phyloP scores from a whole-genome alignment of 2,888 invertebrate species.

The Ophion obscuratus region DNA sequence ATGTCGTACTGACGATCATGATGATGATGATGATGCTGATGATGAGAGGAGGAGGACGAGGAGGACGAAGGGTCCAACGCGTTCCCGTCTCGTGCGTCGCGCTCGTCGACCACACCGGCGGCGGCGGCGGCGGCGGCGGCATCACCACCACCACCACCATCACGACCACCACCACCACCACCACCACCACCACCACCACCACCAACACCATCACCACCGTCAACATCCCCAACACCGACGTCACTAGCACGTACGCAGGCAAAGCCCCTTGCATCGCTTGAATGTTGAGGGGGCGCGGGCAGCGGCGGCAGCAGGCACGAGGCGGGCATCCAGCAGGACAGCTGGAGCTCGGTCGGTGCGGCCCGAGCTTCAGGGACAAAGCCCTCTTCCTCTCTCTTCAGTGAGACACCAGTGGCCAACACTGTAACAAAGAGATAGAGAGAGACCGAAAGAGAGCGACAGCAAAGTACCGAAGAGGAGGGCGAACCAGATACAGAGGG shows the following conservation, averaged over 20 bases:
- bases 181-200: constrained; percentile 47
- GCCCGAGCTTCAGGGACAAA: constrained; percentile 76
- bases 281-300: constrained; percentile 70
- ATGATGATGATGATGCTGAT: constrained; percentile 36
- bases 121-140: constrained; percentile 26
- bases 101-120: constrained; percentile 32
- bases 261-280: constrained; percentile 73
- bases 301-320: constrained; percentile 64
- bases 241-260: constrained; percentile 65
- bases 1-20: constrained; percentile 72
- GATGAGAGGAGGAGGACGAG: constrained; percentile 63
- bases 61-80: constrained; percentile 41
- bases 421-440: constrained; percentile 73
- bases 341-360: constrained; percentile 74
- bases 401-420: constrained; percentile 79
- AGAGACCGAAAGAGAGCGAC: constrained; percentile 65
- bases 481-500: constrained; percentile 40
- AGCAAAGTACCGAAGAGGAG: constrained; percentile 61
- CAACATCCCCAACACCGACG: constrained; percentile 39
- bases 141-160: too few species aligned
- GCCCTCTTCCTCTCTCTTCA: constrained; percentile 80
- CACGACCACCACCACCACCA: too few species aligned
- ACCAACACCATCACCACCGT: constrained; percentile 4
- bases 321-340: constrained; percentile 76
- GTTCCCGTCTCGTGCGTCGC: constrained; percentile 38